Percentiles rank a stretch among this genome's conserved stretches.
Evolutionary conservation across 2,797 vertebrate species (phyloP).

Genomic region (Betta splendens): DNA sequence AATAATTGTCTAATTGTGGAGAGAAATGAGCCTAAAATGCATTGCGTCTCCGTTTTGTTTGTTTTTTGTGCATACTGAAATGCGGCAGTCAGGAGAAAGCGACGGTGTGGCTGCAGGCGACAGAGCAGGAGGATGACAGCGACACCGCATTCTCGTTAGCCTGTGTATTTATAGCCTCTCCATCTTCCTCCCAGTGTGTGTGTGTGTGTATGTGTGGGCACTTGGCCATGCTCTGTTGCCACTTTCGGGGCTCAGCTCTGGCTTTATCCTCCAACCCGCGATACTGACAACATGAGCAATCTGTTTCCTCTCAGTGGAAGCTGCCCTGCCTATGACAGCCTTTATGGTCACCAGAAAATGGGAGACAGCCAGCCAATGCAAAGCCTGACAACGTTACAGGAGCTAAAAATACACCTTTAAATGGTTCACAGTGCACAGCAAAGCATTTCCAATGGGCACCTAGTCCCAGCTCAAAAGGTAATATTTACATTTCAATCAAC

Average conservation of each 20-base stretch:
- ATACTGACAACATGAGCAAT: slow-evolving; percentile 66
- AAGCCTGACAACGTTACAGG: slow-evolving; percentile 31
- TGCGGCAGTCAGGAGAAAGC: slow-evolving; percentile 43
- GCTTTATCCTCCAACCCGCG: slow-evolving; percentile 59
- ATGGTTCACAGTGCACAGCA: slow-evolving; percentile 21
- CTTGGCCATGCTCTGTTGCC: slow-evolving; percentile 64
- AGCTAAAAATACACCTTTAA: slow-evolving; percentile 45
- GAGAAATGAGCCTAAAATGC: slow-evolving; percentile 27
- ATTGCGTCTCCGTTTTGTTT: slow-evolving; percentile 23
- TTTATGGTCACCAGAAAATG: slow-evolving; percentile 39
- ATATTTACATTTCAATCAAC: slow-evolving; percentile 49
- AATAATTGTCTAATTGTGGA: slow-evolving; percentile 5
- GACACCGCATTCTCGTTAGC: slow-evolving; percentile 71
- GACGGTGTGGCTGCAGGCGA: slow-evolving; percentile 49
- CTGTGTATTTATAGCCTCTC: slow-evolving; percentile 76
- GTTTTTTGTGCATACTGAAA: slow-evolving; percentile 16
- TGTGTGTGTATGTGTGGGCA: slow-evolving; percentile 45
- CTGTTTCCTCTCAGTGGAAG: slow-evolving; percentile 62
- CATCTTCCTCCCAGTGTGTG: slow-evolving; percentile 61
- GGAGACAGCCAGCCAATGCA: slow-evolving; percentile 36
- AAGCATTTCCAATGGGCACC: slow-evolving; percentile 11
- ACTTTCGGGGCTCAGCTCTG: slow-evolving; percentile 64
- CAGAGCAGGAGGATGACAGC: slow-evolving; percentile 60
- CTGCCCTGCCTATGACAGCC: slow-evolving; percentile 32
- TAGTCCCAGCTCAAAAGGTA: slow-evolving; percentile 15